These are phyloP conservation scores for Thunnus albacares DNA, from an alignment of 2,797 vertebrate species.

Conservation along the genomic window DNA sequence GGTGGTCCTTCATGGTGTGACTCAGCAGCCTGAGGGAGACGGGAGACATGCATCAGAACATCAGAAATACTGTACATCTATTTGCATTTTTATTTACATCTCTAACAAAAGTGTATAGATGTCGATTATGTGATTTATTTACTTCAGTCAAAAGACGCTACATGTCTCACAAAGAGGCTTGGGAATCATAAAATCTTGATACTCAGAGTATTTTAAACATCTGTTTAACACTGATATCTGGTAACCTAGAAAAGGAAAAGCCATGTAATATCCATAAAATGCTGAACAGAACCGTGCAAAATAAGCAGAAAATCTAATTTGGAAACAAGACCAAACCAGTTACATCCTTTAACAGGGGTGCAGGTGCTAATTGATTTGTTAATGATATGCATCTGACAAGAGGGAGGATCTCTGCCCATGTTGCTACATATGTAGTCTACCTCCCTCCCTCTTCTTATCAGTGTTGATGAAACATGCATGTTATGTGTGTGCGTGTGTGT, in stretches of 20 bases:
- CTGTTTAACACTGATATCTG: slow-evolving; percentile 46
- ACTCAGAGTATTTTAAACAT: slow-evolving; percentile 45
- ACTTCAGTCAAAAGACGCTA: not conserved
- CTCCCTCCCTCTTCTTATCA: slow-evolving; percentile 84
- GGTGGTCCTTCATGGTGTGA: slow-evolving; percentile 99
- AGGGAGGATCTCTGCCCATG: slow-evolving; percentile 77
- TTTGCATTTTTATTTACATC: not conserved
- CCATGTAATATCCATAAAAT: slow-evolving; percentile 77
- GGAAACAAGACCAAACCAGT: slow-evolving; percentile 58
- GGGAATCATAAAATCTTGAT: slow-evolving; percentile 18
- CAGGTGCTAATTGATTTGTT: slow-evolving; percentile 87
- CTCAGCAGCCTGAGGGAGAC: slow-evolving; percentile 91
- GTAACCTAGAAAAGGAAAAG: slow-evolving; percentile 36
- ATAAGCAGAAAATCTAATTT: slow-evolving; percentile 85
- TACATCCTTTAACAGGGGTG: slow-evolving; percentile 41
- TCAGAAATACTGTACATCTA: slow-evolving; percentile 1
- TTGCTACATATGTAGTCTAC: slow-evolving; percentile 81
- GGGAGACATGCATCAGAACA: slow-evolving; percentile 32
- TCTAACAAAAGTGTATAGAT: not conserved
- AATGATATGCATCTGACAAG: slow-evolving; percentile 87
- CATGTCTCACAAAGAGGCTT: slow-evolving; percentile 14
- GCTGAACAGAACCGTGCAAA: slow-evolving; percentile 66
- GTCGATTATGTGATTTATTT: not conserved
- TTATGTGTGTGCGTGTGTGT: slow-evolving; percentile 37
- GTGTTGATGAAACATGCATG: slow-evolving; percentile 89